Percentiles rank a stretch among this genome's conserved stretches.
Evolutionary conservation across 2,888 invertebrate species (phyloP).

Genomic region (Drosophila histrio): DNA sequence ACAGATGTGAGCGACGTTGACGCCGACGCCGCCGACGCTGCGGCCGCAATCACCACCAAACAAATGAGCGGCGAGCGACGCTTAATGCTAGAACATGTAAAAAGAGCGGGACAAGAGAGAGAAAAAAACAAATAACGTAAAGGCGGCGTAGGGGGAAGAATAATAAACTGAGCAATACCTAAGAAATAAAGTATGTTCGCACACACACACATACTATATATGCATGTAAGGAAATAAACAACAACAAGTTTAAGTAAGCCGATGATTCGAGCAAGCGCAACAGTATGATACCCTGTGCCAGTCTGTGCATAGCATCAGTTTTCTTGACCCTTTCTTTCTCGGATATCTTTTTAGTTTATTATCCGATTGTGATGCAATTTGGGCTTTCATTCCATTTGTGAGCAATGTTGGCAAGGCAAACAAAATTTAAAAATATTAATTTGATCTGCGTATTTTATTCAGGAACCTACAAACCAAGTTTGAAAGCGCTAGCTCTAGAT

Average conservation of each 20-base stretch:
- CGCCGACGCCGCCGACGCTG: slow-evolving; percentile 3
- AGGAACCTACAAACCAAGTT: too few species aligned
- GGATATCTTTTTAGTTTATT: too few species aligned
- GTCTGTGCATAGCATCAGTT: too few species aligned
- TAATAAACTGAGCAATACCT: slow-evolving; percentile 37
- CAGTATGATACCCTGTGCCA: too few species aligned
- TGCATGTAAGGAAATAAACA: slow-evolving; percentile 27
- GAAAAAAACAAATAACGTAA: slow-evolving; percentile 23
- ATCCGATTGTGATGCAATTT: too few species aligned
- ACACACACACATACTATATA: background rate
- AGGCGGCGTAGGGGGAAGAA: slow-evolving; percentile 16
- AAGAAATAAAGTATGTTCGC: slow-evolving; percentile 25
- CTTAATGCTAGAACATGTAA: slow-evolving; percentile 45
- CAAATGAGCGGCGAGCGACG: slow-evolving; percentile 40
- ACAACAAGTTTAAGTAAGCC: slow-evolving; percentile 24
- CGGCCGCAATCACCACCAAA: slow-evolving; percentile 22
- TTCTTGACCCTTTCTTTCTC: too few species aligned
- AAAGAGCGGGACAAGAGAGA: background rate
- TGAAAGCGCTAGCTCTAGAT: too few species aligned
- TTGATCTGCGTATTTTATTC: too few species aligned
- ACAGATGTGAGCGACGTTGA: slow-evolving; percentile 55
- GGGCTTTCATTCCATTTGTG: too few species aligned
- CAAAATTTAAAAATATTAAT: too few species aligned
- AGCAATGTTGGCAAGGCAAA: too few species aligned
- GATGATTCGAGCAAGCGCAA: too few species aligned